Evolutionary conservation across 2,888 invertebrate genomes (phyloP), one percentile per base, ranked within the genome.

Genomic region (Orthonychiurus folsomi): DNA sequence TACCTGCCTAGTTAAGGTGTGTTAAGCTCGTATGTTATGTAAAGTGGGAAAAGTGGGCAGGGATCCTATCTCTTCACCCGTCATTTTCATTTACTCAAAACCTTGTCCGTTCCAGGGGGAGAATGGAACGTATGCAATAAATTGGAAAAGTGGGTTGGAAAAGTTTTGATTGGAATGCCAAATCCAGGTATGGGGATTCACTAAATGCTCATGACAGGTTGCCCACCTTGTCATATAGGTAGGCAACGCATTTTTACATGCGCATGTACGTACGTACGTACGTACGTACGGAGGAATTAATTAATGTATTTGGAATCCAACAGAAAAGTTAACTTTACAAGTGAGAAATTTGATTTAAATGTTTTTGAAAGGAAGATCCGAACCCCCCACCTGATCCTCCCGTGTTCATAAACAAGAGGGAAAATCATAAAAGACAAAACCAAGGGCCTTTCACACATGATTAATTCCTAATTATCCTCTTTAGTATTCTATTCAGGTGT

Each of bases 381-480:
- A n/a, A n/a, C n/a, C n/a, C n/a, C n/a, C n/a, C n/a, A n/a, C n/a
- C n/a, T n/a, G n/a, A n/a, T n/a, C n/a, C n/a, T n/a, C 9, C 15
- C 37, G 5, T 37, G 37, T 37, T 37, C 37, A 37, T 37, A 37
- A 37, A 37, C 37, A 37, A 37, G 37, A 37, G 37, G 37, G 37
- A 37, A 15, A 37, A 5, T 15, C 37, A 37, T 37, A 37, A 37
- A 37, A 37, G 37, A 37, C 37, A 37, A 37, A 37, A 15, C 37
- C 9, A 37, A n/a, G n/a, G 37, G 15, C 37, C 37, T 37, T 37
- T 37, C 37, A 37, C 64, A 66, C 66, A 64, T 66, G 66, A 64
- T 66, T 64, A 63, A 66, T 66, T 66, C 60, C 61, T 64, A 66
- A 64, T 66, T 66, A 64, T 58, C 57, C 52, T 50, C 50, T 52